Base-by-base conservation (phyloP, 2,888 invertebrate genomes). In the Acanthopleura granulata region DNA sequence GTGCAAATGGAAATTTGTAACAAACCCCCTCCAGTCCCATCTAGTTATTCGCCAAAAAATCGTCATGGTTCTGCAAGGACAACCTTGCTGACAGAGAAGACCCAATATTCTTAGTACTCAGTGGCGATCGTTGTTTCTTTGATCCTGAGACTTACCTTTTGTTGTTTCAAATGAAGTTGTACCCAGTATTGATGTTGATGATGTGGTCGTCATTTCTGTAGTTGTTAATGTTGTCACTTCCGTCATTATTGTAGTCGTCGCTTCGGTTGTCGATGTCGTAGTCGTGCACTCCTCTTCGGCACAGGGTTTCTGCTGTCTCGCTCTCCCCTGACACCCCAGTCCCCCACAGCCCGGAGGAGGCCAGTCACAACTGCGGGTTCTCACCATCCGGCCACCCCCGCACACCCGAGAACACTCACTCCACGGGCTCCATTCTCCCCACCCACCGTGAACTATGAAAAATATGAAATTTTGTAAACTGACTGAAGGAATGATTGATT, bases 301-400 rank as follows among this genome's bases (percentile, higher is more conserved):
- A 57, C 57, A 57, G 16, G 66, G 22, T 25, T 22, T 27, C 16
- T 22, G 1, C 25, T 66, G 27, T 22, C 6, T 16, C 4, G 6
- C 6, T 1, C 16, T 16, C 25, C 66, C 66, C 9, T 3, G 1
- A 66, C 66, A 66, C 15, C 16, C 29, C 25, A 6, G 22, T 66
- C 66, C 66, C 15, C 66, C 66, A 66, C 66, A 66, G 4, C 22
- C 66, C 1, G 66, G 66, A 6, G 66, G 66, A 66, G 66, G 66
- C 25, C 66, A 6, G 16, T 22, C 29, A 66, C 66, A 66, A 27
- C 29, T 15, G 4, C 66, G 22, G 4, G 29, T 27, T 27, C 66
- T 1, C 6, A 27, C 29, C 66, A 1, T 66, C 29, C 3, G 3
- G 25, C 66, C 66, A 27, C 66, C 66, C 22, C 66, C 66, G 29